These are phyloP conservation scores for Cynopterus sphinx DNA, from an alignment of 2,797 vertebrate species.

Conservation along the genomic window DNA sequence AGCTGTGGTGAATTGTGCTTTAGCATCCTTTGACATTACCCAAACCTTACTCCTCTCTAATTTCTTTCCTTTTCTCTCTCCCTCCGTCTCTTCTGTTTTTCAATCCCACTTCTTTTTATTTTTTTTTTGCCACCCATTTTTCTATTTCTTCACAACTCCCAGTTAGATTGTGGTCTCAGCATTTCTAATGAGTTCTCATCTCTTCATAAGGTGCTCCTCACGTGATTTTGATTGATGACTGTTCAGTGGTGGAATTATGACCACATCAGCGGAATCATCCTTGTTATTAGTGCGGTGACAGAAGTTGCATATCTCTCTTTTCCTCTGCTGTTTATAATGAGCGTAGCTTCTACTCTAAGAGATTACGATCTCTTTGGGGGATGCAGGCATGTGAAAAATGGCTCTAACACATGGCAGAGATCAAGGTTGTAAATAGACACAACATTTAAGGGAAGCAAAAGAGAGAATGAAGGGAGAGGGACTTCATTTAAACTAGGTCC, in stretches of 20 bases:
- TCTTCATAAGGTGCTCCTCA: not conserved
- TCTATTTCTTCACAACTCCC: not conserved
- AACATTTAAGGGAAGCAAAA: not conserved
- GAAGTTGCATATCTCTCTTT: not conserved
- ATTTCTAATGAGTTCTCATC: not conserved
- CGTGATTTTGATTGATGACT: not conserved
- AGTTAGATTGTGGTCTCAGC: not conserved
- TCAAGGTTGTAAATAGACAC: not conserved
- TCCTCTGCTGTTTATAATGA: slow-evolving; percentile 11
- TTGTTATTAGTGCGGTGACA: not conserved
- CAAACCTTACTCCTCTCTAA: not conserved
- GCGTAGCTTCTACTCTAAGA: slow-evolving; percentile 36
- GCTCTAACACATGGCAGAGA: not conserved
- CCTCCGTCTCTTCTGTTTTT: not conserved
- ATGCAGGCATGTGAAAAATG: slow-evolving; percentile 8
- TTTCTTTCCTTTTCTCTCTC: not conserved
- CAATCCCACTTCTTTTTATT: no score
- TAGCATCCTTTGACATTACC: not conserved
- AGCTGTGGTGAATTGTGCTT: not conserved
- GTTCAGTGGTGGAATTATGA: not conserved
- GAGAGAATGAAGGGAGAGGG: not conserved
- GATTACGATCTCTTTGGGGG: not conserved
- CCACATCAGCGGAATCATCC: not conserved
- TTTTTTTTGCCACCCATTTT: not conserved
- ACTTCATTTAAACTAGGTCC: not conserved